These are phyloP conservation scores for Oostethus manadensis DNA, from an alignment of 2,113 vertebrate species.

Conservation along the genomic window DNA sequence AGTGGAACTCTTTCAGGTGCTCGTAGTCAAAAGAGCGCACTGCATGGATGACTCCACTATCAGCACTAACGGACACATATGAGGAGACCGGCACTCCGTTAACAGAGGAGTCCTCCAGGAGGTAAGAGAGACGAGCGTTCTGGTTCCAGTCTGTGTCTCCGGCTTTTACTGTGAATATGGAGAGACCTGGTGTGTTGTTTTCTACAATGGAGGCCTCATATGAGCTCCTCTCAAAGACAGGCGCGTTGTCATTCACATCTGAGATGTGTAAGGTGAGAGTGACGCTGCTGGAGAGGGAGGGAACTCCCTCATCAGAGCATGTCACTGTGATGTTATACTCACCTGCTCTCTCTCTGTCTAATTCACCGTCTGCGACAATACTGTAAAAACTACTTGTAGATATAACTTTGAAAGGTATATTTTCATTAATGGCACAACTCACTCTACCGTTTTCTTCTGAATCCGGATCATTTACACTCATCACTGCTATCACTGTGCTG, in stretches of 20 bases:
- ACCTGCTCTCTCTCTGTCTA: constrained; percentile 27
- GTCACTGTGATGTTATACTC: constrained; percentile 31
- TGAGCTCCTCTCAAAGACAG: constrained; percentile 29
- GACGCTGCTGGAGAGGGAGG: constrained; percentile 37
- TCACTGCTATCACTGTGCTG: constrained; percentile 37
- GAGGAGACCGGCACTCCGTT: constrained; percentile 35
- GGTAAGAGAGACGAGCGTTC: constrained; percentile 30
- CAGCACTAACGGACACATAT: constrained; percentile 18
- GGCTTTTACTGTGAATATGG: constrained; percentile 23
- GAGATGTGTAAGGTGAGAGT: constrained; percentile 30
- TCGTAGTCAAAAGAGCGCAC: constrained; percentile 36
- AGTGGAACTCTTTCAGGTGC: constrained; percentile 31
- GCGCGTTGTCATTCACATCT: constrained; percentile 28
- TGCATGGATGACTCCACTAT: constrained; percentile 36
- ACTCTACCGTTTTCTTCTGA: constrained; percentile 41
- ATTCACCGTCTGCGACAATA: constrained; percentile 19
- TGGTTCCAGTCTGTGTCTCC: constrained; percentile 32
- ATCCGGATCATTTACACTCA: constrained; percentile 52
- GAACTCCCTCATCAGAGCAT: constrained; percentile 46
- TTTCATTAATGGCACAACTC: constrained; percentile 22
- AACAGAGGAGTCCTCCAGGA: constrained; percentile 25
- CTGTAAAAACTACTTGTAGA: constrained; percentile 31
- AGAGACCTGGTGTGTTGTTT: neutral
- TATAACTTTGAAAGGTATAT: constrained; percentile 38
- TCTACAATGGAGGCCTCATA: constrained; percentile 23